Evolutionary conservation across 1,140 invertebrate species (phyloP), one percentile per base, ranked within the genome.

Genomic region (Monochamus saltuarius): DNA sequence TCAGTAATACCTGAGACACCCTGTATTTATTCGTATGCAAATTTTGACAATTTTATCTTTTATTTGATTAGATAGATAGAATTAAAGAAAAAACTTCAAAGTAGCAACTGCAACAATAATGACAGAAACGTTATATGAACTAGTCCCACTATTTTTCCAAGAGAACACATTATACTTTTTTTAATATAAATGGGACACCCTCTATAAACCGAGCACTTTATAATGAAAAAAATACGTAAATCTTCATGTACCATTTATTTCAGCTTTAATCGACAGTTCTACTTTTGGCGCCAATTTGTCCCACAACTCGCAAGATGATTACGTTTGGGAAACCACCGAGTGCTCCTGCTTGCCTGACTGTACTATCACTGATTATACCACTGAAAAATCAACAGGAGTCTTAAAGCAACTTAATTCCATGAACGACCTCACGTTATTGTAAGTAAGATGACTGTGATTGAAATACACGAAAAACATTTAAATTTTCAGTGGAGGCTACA

Each of bases 311-410:
- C 16, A 2, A 11, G 11, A 29, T 7, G 42, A 13, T 35, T n/a
- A 49, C 40, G 50, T 39, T 0, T 36, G 7, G 2, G 50, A 62
- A 36, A 14, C 37, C 14, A 40, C 52, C 36, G 34, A 50, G 39
- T 82, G 76, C 43, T 62, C 72, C 35, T 85, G 83, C 64, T 61
- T 82, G 34, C 82, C 82, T 0, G 81, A 83, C 55, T 85, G 84
- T 56, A 79, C 84, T 62, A 78, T 81, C 52, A 81, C 78, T 59
- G 75, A 79, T 14, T 85, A 85, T 62, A 78, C 78, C 0, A 64
- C 82, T 1, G 82, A 84, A 71, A 78, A 82, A 2, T 81, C 82
- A 1, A 69, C 78, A 42, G 83, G 82, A 2, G 73, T 72, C 36
- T 64, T 85, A 14, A 76, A 77, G 16, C 70, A 66, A 19, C 72